A percentile compares a stretch with the other conserved stretches of the same genome.
Conservation (phyloP, 2,113 vertebrate genomes). For the Neotoma lepida region DNA sequence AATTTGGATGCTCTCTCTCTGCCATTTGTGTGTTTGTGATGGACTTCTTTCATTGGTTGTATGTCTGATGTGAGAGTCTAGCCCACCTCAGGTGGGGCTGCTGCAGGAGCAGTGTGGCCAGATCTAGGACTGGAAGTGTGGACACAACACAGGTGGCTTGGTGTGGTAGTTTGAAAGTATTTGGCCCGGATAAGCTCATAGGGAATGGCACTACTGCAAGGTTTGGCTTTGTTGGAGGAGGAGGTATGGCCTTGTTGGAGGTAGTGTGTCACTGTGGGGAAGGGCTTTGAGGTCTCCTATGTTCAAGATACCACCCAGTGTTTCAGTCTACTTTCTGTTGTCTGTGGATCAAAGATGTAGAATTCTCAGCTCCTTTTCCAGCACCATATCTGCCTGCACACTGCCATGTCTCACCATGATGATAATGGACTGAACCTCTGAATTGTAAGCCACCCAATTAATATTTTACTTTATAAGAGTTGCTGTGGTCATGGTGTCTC, state of each 20-base stretch:
- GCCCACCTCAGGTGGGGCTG: background rate
- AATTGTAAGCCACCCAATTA: background rate
- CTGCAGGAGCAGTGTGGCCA: background rate
- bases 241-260: background rate
- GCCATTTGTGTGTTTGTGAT: background rate
- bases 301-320: background rate
- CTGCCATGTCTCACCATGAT: background rate
- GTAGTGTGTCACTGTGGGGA: background rate
- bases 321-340: background rate
- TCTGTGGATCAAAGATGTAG: background rate
- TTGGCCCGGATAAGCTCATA: no score
- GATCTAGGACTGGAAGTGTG: background rate
- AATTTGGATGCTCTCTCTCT: no score
- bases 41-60: background rate
- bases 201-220: background rate
- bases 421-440: background rate
- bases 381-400: background rate
- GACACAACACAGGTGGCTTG: background rate
- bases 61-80: background rate
- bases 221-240: background rate
- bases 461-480: background rate
- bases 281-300: background rate
- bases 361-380: background rate
- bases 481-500: background rate
- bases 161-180: background rate